Evolutionary conservation across 2,888 invertebrate genomes (phyloP).

Genomic region (Leptura quadrifasciata): DNA sequence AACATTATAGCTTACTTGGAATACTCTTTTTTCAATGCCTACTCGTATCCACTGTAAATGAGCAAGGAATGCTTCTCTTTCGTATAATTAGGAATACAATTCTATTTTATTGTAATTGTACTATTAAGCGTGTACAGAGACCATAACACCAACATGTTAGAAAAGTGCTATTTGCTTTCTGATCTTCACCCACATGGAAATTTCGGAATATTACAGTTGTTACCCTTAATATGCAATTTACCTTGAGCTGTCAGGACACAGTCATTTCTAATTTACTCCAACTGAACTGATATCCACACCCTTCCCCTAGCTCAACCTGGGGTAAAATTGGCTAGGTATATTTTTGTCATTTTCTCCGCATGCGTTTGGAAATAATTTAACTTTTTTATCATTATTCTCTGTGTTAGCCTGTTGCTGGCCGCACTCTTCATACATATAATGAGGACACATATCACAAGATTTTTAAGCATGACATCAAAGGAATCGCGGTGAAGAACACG

Average conservation of each 20-base stretch:
- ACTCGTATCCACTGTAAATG: too few species aligned
- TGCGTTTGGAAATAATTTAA: neutral
- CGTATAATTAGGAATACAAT: too few species aligned
- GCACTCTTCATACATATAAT: neutral
- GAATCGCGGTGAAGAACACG: neutral
- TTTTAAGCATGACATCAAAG: conserved; percentile 15
- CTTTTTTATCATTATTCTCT: neutral
- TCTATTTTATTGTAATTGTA: too few species aligned
- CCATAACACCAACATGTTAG: neutral
- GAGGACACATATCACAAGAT: neutral
- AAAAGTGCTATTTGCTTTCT: neutral
- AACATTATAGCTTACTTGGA: too few species aligned
- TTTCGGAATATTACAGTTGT: neutral
- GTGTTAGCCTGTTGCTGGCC: neutral
- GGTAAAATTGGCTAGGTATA: neutral
- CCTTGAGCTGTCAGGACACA: conserved; percentile 1
- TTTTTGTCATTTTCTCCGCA: conserved; percentile 10
- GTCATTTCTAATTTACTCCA: neutral
- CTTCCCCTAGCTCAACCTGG: neutral
- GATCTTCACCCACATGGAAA: neutral
- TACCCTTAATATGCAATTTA: neutral
- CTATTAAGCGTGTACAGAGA: neutral
- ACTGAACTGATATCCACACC: conserved; percentile 2
- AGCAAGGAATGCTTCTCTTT: too few species aligned
- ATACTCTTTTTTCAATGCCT: too few species aligned